Base-by-base conservation (phyloP, 2,797 vertebrate species). In the Eulemur mongoz region DNA sequence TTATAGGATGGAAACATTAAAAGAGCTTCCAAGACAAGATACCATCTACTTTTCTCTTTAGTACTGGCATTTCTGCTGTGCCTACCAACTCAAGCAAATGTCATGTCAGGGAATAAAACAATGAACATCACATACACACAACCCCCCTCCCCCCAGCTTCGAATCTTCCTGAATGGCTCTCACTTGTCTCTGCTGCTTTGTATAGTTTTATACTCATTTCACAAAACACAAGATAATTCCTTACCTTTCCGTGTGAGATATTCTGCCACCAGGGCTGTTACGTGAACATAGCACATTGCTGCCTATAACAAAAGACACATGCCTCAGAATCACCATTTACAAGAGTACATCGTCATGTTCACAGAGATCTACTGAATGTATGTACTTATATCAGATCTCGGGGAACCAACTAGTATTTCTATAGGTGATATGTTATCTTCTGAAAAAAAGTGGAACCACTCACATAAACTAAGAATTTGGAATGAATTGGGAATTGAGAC, bases 201-300 rank as follows among this genome's bases (percentile, higher is more conserved):
- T 50, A 63, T 1, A 63, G 63, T 35, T 91, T 88, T 32, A 70
- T 25, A 65, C 7, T 57, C 35, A 73, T 57, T 81, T 73, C 54
- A 65, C 27, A 79, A 89, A 69, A 94, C 87, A 78, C 5, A 15
- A 45, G 63, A 30, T 43, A 13, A 5, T 11, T 93, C n/a, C 96
- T 95, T 98, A 99, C 99, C 99, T 99, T 99, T 99, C 43, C 99
- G 98, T 93, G 99, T 99, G 98, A 99, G 99, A 96, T 99, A 99
- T 93, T 99, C 99, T 7, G 99, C 99, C 96, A 99, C 99, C 97
- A 99, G 98, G 3, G 99, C 99, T 52, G 99, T 99, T n/a, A 99
- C 99, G 0, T 99, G 99, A 73, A 99, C 99, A 1, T 99, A 99
- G 96, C 99, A 99, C 99, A 99, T 99, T 30, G 99, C 99, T 0